Conservation (phyloP, 2,888 invertebrate genomes). For the Nezara viridula region DNA sequence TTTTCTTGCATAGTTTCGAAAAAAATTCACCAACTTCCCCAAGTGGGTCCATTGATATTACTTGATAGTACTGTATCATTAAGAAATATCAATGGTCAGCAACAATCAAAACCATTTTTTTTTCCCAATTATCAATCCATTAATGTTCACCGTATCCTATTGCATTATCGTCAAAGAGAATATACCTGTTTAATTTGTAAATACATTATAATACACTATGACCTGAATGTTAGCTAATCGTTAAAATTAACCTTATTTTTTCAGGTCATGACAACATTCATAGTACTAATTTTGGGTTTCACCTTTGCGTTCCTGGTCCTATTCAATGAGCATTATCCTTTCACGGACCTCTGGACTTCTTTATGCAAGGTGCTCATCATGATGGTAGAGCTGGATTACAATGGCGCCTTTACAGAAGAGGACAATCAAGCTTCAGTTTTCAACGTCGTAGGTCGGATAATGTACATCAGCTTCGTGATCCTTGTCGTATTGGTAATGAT, state of each 20-base stretch:
- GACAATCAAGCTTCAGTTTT: slow-evolving; percentile 69
- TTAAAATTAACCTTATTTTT: slow-evolving; percentile 65
- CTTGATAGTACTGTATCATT: too few species aligned
- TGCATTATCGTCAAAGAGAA: too few species aligned
- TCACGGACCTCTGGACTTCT: slow-evolving; percentile 72
- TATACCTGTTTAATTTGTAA: too few species aligned
- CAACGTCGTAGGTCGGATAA: slow-evolving; percentile 70
- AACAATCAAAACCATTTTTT: too few species aligned
- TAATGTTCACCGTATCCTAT: too few species aligned
- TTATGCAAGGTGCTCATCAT: slow-evolving; percentile 74
- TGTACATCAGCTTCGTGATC: slow-evolving; percentile 73
- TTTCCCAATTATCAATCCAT: too few species aligned
- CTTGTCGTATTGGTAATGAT: slow-evolving; percentile 74
- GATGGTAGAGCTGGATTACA: slow-evolving; percentile 75
- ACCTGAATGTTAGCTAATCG: too few species aligned
- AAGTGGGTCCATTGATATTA: too few species aligned
- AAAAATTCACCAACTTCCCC: too few species aligned
- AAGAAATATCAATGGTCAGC: too few species aligned
- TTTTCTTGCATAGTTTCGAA: too few species aligned
- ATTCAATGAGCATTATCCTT: slow-evolving; percentile 72
- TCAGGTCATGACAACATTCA: slow-evolving; percentile 71
- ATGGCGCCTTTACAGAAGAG: slow-evolving; percentile 69
- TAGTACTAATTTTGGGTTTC: slow-evolving; percentile 73
- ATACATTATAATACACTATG: too few species aligned
- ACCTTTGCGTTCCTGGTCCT: slow-evolving; percentile 74